Evolutionary conservation across 2,888 invertebrate genomes (phyloP).

Genomic region (Metellina segmentata): DNA sequence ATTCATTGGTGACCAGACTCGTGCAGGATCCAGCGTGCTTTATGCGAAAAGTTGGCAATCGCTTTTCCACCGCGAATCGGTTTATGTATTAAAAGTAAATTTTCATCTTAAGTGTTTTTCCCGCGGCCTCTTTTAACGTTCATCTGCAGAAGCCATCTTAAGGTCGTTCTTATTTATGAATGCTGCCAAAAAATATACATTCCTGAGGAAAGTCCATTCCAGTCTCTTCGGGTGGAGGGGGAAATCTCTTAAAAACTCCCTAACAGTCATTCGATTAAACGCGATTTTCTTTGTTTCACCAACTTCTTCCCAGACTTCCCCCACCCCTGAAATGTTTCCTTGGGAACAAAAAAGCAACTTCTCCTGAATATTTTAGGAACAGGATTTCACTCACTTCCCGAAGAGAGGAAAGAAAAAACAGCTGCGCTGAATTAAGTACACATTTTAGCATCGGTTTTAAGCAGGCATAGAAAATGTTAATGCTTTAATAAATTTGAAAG

Average conservation of each 20-base stretch:
- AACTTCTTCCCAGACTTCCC: constrained; percentile 4
- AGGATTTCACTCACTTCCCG: constrained; percentile 56
- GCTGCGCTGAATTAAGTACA: constrained; percentile 74
- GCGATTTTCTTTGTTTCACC: constrained; percentile 65
- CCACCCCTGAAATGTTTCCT: constrained; percentile 31
- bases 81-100: background rate
- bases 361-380: constrained; percentile 72
- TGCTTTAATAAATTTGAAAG: constrained; percentile 77
- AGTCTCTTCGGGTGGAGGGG: background rate
- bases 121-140: background rate
- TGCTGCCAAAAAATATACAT: constrained; percentile 12
- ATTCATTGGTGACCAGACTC: background rate
- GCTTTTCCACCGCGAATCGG: background rate
- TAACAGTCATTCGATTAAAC: constrained; percentile 70
- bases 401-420: constrained; percentile 42
- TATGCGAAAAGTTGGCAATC: background rate
- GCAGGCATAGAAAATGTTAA: constrained; percentile 76
- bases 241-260: constrained; percentile 70
- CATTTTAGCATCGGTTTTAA: constrained; percentile 74
- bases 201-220: constrained; percentile 33
- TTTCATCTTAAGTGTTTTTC: background rate
- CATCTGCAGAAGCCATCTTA: constrained; percentile 23
- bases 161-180: constrained; percentile 42
- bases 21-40: background rate
- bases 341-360: constrained; percentile 61